Conservation (phyloP, 2,797 vertebrate species). For the Coluber constrictor region DNA sequence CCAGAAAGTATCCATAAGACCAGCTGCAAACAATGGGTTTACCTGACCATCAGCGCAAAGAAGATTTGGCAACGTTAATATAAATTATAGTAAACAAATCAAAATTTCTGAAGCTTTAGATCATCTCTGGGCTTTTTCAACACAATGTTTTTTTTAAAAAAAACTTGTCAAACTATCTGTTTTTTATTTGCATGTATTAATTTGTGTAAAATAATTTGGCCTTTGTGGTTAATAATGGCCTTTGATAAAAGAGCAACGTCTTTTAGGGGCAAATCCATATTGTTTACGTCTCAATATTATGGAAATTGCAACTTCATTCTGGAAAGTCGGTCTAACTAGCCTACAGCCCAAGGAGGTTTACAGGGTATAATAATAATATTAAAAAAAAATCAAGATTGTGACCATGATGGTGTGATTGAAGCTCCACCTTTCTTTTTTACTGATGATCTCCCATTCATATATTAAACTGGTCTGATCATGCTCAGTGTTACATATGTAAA, state of each 20-base stretch:
- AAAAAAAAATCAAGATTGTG: not conserved
- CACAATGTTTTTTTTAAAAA: not conserved
- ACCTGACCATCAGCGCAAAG: conserved; percentile 7
- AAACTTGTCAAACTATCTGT: not conserved
- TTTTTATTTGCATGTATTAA: conserved; percentile 7
- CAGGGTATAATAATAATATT: not conserved
- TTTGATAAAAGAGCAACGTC: not conserved
- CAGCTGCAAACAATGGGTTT: conserved; percentile 21
- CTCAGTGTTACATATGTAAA: not conserved
- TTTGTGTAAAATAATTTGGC: not conserved
- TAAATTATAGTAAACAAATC: conserved; percentile 55
- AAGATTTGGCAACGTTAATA: conserved; percentile 38
- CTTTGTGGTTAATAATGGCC: not conserved
- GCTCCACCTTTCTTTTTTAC: not conserved
- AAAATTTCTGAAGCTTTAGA: conserved; percentile 12
- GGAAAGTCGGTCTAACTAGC: not conserved
- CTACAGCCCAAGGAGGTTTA: not conserved
- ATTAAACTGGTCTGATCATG: not conserved
- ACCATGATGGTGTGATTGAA: not conserved
- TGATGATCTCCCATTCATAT: not conserved
- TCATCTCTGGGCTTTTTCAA: conserved; percentile 27
- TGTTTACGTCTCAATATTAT: not conserved
- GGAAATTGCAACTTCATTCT: not conserved
- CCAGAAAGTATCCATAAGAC: conserved; percentile 33
- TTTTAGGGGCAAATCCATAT: not conserved